A percentile compares a stretch with the other conserved stretches of the same genome.
phyloP scores from a whole-genome alignment of 2,888 invertebrate species.

The Blera fallax region DNA sequence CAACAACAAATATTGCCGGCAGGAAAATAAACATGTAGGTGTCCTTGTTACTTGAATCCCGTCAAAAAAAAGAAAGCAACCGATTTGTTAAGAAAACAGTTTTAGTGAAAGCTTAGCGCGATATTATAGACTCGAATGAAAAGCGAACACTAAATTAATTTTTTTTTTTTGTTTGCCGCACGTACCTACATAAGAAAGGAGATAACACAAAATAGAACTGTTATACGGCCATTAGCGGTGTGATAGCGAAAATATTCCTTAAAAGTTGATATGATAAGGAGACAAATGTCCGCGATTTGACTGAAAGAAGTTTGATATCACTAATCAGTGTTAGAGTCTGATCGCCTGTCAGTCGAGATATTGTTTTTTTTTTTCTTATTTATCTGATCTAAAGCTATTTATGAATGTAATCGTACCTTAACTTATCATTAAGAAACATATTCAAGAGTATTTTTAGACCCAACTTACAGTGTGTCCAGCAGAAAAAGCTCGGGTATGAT shows the following conservation, averaged over 20 bases:
- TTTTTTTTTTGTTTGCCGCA: neutral
- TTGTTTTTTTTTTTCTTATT: too few relatives aligned
- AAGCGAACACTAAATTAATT: conserved; percentile 17
- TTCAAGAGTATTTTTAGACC: too few relatives aligned
- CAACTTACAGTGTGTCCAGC: too few relatives aligned
- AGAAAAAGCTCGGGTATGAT: too few relatives aligned
- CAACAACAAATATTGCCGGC: conserved; percentile 6
- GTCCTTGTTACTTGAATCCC: neutral
- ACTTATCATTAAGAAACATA: too few relatives aligned
- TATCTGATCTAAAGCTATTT: too few relatives aligned
- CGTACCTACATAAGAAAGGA: neutral
- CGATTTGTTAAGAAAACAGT: neutral
- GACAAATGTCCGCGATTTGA: neutral
- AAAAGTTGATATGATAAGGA: neutral
- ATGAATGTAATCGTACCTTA: too few relatives aligned
- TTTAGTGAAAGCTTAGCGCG: neutral
- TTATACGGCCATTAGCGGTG: neutral
- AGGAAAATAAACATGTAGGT: conserved; percentile 32
- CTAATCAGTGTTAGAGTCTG: too few relatives aligned
- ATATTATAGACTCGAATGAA: conserved; percentile 14
- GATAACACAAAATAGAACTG: neutral
- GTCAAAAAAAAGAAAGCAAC: neutral
- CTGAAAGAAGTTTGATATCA: too few relatives aligned
- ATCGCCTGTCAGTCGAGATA: too few relatives aligned
- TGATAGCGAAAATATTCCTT: conserved; percentile 9